A percentile compares a stretch with the other conserved stretches of the same genome.
Conservation (phyloP, 92 coral and sea anemone species). For the Epizoanthus ramosus region DNA sequence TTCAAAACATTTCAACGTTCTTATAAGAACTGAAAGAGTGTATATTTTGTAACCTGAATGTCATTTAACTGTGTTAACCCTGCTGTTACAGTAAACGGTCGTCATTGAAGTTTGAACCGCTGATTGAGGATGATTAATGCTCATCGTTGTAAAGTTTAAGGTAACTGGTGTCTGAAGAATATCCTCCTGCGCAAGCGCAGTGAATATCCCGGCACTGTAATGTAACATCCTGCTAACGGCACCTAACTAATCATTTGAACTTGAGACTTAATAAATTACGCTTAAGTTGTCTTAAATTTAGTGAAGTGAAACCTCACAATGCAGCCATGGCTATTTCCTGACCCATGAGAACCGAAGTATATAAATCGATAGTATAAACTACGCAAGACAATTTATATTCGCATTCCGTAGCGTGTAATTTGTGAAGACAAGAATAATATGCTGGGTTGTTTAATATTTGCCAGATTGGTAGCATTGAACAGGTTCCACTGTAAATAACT, state of each 20-base stretch:
- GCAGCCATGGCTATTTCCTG: no score
- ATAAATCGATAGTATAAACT: no score
- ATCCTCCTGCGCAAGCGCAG: background rate
- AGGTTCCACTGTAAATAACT: no score
- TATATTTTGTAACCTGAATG: background rate
- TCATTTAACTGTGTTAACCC: background rate
- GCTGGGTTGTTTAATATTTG: no score
- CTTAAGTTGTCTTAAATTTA: background rate
- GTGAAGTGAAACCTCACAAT: background rate
- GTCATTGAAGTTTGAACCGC: slow-evolving; percentile 16
- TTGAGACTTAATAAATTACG: background rate
- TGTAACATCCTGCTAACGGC: background rate
- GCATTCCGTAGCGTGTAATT: no score
- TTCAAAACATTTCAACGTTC: no score
- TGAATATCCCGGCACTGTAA: slow-evolving; percentile 9
- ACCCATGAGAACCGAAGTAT: no score
- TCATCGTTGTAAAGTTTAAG: slow-evolving; percentile 1
- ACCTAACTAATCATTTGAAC: background rate
- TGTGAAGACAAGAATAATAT: no score
- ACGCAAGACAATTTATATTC: no score
- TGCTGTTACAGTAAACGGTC: slow-evolving; percentile 24
- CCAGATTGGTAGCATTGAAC: no score
- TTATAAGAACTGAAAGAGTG: background rate
- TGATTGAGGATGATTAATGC: slow-evolving; percentile 16
- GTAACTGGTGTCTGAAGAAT: background rate